A percentile compares a stretch with the other conserved stretches of the same genome.
Conservation (phyloP, 2,797 vertebrate genomes). For the Heterohyrax brucei region DNA sequence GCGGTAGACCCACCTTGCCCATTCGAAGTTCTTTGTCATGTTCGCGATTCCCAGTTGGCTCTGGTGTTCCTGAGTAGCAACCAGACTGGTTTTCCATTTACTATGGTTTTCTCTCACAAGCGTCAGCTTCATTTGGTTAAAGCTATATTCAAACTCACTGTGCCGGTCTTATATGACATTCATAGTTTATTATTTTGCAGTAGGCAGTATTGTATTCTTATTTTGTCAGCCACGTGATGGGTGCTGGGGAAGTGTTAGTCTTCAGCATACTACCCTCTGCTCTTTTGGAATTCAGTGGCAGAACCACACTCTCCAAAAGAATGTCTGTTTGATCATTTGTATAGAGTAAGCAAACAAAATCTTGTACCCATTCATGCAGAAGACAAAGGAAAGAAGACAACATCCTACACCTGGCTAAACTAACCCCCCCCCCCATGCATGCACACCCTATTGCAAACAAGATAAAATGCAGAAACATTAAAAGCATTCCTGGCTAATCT, state of each 20-base stretch:
- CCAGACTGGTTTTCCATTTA: background rate
- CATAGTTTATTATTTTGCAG: background rate
- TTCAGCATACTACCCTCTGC: background rate
- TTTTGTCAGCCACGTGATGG: background rate
- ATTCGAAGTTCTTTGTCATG: background rate
- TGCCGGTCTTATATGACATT: background rate
- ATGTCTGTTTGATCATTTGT: background rate
- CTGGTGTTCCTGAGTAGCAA: background rate
- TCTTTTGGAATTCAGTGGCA: background rate
- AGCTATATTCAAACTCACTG: conserved; percentile 2
- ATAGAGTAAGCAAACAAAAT: conserved; percentile 36
- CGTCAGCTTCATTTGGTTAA: conserved; percentile 8
- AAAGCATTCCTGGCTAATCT: background rate
- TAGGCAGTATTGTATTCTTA: background rate
- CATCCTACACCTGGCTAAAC: background rate
- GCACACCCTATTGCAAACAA: background rate
- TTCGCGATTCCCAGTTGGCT: background rate
- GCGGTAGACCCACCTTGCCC: background rate
- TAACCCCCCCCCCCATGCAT: background rate
- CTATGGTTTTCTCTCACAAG: background rate
- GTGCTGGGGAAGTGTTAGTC: background rate
- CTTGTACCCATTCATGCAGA: background rate
- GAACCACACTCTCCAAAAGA: too few relatives aligned
- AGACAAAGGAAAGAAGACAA: background rate
- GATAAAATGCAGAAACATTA: conserved; percentile 19